Evolutionary conservation across 2,888 invertebrate species (phyloP).

Genomic region (Aspidapion aeneum): DNA sequence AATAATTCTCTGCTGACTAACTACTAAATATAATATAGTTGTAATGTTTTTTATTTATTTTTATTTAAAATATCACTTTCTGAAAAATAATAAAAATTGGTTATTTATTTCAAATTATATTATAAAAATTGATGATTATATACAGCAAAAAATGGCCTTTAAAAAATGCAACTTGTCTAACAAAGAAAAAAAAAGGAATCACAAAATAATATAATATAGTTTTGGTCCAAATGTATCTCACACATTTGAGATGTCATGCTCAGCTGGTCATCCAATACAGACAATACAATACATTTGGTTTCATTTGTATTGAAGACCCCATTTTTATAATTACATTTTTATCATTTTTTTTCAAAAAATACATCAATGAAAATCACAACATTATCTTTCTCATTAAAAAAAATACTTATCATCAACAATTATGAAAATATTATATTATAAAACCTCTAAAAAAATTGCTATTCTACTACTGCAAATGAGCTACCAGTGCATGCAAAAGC

Average conservation of each 20-base stretch:
- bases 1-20: too few species aligned
- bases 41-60: too few species aligned
- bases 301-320: background rate
- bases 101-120: background rate
- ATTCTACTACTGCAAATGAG: conserved; percentile 51
- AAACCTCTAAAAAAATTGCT: conserved; percentile 36
- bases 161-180: background rate
- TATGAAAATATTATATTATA: conserved; percentile 33
- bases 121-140: background rate
- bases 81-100: background rate
- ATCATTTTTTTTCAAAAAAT: background rate
- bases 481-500: conserved; percentile 53
- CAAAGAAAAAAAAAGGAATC: background rate
- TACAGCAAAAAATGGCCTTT: background rate
- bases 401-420: conserved; percentile 43
- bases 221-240: conserved; percentile 39
- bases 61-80: background rate
- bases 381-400: conserved; percentile 34
- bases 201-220: conserved; percentile 27
- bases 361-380: background rate
- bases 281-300: background rate
- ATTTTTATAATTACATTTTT: background rate
- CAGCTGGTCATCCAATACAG: conserved; percentile 15
- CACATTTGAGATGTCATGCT: conserved; percentile 23
- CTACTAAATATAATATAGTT: too few species aligned